Evolutionary conservation across 2,797 vertebrate genomes (phyloP).

Genomic region (Enteromius trimaculatus): DNA sequence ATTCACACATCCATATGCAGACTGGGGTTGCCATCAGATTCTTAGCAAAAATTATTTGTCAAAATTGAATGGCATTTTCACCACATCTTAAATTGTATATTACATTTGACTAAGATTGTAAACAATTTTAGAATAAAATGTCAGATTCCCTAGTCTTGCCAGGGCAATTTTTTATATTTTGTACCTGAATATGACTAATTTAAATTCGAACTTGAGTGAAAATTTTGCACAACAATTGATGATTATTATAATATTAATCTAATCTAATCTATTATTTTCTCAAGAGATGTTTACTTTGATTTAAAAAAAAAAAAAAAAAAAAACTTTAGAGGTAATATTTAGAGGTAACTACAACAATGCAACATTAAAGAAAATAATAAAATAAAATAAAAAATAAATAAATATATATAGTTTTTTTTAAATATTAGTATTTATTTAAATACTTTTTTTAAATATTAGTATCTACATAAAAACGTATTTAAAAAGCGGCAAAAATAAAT

Average conservation of each 20-base stretch:
- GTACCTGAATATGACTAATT: background rate
- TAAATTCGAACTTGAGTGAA: background rate
- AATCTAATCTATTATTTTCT: background rate
- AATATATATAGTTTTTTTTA: no score
- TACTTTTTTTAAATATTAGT: no score
- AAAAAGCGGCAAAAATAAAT: background rate
- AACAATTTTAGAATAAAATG: background rate
- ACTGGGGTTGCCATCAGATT: background rate
- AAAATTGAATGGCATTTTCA: background rate
- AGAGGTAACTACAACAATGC: no score
- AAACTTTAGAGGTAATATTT: no score
- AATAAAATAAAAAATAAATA: no score
- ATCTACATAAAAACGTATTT: background rate
- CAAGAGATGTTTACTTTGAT: background rate
- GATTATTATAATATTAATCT: background rate
- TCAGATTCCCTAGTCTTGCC: background rate
- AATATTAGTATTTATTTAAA: no score
- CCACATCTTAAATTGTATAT: background rate
- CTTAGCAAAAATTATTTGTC: background rate
- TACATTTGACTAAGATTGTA: background rate
- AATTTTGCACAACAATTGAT: background rate
- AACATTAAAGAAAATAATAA: no score
- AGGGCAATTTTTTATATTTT: background rate
- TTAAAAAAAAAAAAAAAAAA: no score
- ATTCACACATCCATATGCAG: constrained; percentile 16